Base-by-base conservation (phyloP, 2,113 vertebrate species). In the Anguilla japonica region DNA sequence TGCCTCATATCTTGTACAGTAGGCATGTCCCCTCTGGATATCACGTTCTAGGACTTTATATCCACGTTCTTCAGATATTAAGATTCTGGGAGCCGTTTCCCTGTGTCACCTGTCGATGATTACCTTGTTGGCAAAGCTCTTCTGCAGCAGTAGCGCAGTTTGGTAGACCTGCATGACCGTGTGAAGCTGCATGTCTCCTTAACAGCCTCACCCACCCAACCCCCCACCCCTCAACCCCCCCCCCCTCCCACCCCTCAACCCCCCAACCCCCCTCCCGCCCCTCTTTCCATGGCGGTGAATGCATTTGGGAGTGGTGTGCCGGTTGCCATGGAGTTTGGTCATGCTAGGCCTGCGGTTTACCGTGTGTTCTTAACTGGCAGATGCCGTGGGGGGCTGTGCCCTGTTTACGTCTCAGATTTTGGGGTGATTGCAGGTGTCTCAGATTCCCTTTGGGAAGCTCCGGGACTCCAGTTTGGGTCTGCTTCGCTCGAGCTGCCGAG, bases 71-170 rank as follows among this genome's bases (percentile, higher is more conserved):
- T 87, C 63, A 75, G 22, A 84, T 79, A 78, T 63, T 41, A 40
- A 57, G 82, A 84, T 83, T 15, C 56, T 71, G 40, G 18, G 8
- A 3, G 11, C 75, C 20, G 40, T 87, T 83, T 87, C 78, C 84
- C 6, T 29, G 5, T 40, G 60, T 83, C 75, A n/a, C 57, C 18
- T 50, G 43, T 0, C 50, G 86, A 87, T 86, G 89, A 91, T 90
- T 89, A 90, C 89, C 83, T 88, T 91, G 87, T 91, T 92, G 88
- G 88, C 84, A 85, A 43, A 46, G 16, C 40, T 50, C 67, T 85
- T 26, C 79, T 20, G 82, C 87, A 26, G 84, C 67, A 83, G 43
- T 46, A 60, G 67, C 43, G 60, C 7, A 8, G 43, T 46, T 56
- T 75, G 60, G 16, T 63, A 88, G 85, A 56, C 34, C 2, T 75